phyloP scores from a whole-genome alignment of 2,888 invertebrate species.

The Abrostola tripartita region DNA sequence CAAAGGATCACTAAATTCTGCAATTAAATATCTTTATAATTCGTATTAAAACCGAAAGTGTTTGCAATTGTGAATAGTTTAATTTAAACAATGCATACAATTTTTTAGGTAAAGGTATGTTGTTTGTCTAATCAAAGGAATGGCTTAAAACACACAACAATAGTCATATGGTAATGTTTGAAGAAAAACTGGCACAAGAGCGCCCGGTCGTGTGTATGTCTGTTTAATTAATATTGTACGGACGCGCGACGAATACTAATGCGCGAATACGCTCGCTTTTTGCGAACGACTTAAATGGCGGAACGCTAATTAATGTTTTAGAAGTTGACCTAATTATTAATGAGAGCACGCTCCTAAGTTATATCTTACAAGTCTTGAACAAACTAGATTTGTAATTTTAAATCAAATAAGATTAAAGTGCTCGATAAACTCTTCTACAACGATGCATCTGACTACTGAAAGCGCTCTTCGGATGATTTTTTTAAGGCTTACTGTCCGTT shows the following conservation, averaged over 20 bases:
- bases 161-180: constrained; percentile 55
- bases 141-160: constrained; percentile 32
- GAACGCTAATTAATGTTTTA: constrained; percentile 31
- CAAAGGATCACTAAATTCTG: too few species aligned
- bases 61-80: too few species aligned
- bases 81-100: background rate
- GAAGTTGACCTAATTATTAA: constrained; percentile 5
- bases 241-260: constrained; percentile 56
- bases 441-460: too few species aligned
- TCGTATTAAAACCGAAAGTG: too few species aligned
- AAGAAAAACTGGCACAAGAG: constrained; percentile 70
- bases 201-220: constrained; percentile 63
- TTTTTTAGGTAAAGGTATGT: background rate
- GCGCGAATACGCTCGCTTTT: constrained; percentile 21
- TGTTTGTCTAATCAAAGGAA: background rate
- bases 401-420: too few species aligned
- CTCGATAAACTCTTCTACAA: too few species aligned
- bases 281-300: constrained; percentile 16
- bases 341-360: background rate
- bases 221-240: constrained; percentile 62
- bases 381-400: too few species aligned
- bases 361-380: too few species aligned
- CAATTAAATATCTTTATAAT: too few species aligned
- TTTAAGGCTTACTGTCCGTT: too few species aligned
- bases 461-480: too few species aligned